phyloP scores from a whole-genome alignment of 2,797 vertebrate species.

The Xiphophorus birchmanni region DNA sequence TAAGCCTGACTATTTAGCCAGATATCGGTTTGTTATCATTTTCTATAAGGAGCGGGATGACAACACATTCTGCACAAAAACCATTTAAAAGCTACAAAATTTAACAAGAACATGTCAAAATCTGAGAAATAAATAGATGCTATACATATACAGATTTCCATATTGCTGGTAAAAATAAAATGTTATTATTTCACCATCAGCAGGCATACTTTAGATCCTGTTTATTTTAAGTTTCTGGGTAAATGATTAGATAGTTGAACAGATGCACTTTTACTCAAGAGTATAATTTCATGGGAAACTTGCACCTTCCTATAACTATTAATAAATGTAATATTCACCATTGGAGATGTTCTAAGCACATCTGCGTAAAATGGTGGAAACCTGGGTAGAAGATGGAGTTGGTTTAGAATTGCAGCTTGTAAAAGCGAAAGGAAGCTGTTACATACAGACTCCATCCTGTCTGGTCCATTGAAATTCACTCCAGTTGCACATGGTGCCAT shows the following conservation, averaged over 20 bases:
- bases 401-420: background rate
- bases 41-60: background rate
- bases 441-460: background rate
- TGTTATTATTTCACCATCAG: background rate
- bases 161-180: background rate
- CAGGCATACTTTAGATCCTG: background rate
- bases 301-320: background rate
- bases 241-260: background rate
- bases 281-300: background rate
- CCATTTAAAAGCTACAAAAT: background rate
- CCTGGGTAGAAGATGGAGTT: background rate
- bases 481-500: background rate
- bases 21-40: background rate
- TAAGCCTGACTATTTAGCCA: background rate
- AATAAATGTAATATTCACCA: background rate
- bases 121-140: background rate
- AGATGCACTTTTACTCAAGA: background rate
- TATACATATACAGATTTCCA: background rate
- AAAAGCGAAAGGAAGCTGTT: background rate
- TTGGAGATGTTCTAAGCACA: background rate
- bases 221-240: background rate
- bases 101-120: background rate
- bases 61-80: background rate
- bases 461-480: constrained; percentile 11
- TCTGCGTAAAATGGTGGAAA: background rate